Base-by-base conservation (phyloP, 2,113 vertebrate species). In the Myiagra hebetior region DNA sequence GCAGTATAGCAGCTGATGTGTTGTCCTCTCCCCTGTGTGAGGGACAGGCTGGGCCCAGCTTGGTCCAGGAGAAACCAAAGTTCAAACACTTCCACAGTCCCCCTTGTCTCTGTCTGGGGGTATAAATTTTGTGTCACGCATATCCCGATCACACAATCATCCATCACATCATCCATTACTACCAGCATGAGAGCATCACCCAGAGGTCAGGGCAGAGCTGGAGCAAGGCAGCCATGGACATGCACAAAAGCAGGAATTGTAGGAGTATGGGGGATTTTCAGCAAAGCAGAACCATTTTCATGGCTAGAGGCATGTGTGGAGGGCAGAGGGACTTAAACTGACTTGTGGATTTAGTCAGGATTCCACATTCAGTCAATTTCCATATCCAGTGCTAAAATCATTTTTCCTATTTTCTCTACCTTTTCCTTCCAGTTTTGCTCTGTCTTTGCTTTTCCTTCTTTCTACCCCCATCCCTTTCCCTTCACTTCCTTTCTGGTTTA, bases 21-120 rank as follows among this genome's bases (percentile, higher is more conserved):
- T 57, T 95, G n/a, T 87, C 75, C 91, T 95, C 92, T 94, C 53
- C 47, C 72, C 69, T 68, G 23, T n/a, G 64, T 65, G 77, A 95
- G 56, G 62, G 95, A 73, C 62, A 82, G 75, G 35, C 82, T 89
- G 41, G 89, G 52, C 17, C 30, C 79, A 89, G 81, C 57, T 39
- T 78, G 81, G 49, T 30, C 27, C 64, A 91, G 87, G 30, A 95
- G 92, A 77, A 94, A 59, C 27, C 63, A 8, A 60, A 86, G 75
- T 60, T 81, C 56, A 80, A 74, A 57, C 46, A 55, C 28, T 26
- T 90, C 57, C 63, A 73, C 8, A 30, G n/a, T 50, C 47, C 59
- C 63, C 26, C 55, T 59, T 62, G 26, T 37, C 16, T 67, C 79
- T 87, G 19, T 33, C 52, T 69, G 27, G 0, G 15, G 16, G 33